phyloP scores from a whole-genome alignment of 2,113 vertebrate species.

The Tragelaphus scriptus region DNA sequence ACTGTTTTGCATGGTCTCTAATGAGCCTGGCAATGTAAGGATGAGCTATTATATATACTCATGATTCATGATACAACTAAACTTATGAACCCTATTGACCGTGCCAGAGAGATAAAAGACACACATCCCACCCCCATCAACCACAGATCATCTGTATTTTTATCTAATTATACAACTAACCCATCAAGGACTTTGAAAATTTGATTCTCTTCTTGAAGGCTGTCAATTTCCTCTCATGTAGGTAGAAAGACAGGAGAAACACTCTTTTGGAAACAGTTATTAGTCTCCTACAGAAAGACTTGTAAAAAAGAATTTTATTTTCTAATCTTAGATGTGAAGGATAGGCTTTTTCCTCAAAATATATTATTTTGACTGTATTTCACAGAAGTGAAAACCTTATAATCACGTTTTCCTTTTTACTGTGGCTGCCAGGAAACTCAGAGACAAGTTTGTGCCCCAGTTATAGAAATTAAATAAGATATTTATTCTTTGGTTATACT shows the following conservation, averaged over 20 bases:
- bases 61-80: background rate
- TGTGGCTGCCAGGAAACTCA: slow-evolving; percentile 16
- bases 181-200: background rate
- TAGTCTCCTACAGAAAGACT: background rate
- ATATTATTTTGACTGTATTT: background rate
- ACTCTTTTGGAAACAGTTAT: background rate
- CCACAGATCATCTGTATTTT: background rate
- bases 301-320: background rate
- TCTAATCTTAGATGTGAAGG: background rate
- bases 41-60: slow-evolving; percentile 1
- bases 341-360: background rate
- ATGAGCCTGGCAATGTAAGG: background rate
- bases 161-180: background rate
- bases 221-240: background rate
- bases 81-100: background rate
- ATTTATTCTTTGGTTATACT: slow-evolving; percentile 7
- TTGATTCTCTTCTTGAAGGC: background rate
- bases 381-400: background rate
- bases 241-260: background rate
- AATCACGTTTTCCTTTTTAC: slow-evolving; percentile 10
- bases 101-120: background rate
- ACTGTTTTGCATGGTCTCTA: background rate
- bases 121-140: background rate
- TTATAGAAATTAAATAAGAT: background rate
- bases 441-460: slow-evolving; percentile 1